Conservation (phyloP, 2,888 invertebrate genomes). For the Nomada flava region DNA sequence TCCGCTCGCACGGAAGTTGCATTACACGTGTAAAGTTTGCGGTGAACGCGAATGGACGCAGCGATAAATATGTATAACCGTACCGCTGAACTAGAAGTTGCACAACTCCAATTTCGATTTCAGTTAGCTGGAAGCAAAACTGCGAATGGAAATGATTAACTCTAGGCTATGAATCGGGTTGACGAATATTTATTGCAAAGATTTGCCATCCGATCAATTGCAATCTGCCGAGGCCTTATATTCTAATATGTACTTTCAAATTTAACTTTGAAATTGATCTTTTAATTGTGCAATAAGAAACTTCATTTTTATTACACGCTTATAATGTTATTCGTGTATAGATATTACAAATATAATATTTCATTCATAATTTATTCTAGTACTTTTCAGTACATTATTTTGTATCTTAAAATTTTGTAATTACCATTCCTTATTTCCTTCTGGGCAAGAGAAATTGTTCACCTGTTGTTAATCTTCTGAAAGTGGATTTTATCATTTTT, state of each 20-base stretch:
- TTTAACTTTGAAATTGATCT: neutral
- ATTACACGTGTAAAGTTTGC: constrained; percentile 29
- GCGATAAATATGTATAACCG: constrained; percentile 48
- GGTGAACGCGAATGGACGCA: constrained; percentile 27
- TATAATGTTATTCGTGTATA: too few species aligned
- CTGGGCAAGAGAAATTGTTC: too few species aligned
- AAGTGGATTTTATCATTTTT: too few species aligned
- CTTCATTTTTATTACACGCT: too few species aligned
- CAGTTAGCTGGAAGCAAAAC: constrained; percentile 4
- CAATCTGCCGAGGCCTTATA: neutral
- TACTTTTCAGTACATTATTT: too few species aligned
- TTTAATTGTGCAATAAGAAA: neutral
- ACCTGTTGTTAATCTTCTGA: too few species aligned
- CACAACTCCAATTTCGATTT: neutral
- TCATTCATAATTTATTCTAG: too few species aligned
- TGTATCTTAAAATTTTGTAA: too few species aligned
- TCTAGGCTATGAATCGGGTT: neutral
- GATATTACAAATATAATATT: too few species aligned
- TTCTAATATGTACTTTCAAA: too few species aligned
- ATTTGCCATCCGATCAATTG: neutral
- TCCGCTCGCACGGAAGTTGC: constrained; percentile 39
- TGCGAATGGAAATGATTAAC: neutral
- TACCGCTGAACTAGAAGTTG: constrained; percentile 39
- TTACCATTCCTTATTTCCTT: too few species aligned
- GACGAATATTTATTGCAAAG: neutral